Evolutionary conservation across 2,888 invertebrate genomes (phyloP).

Genomic region (Oligia strigilis): DNA sequence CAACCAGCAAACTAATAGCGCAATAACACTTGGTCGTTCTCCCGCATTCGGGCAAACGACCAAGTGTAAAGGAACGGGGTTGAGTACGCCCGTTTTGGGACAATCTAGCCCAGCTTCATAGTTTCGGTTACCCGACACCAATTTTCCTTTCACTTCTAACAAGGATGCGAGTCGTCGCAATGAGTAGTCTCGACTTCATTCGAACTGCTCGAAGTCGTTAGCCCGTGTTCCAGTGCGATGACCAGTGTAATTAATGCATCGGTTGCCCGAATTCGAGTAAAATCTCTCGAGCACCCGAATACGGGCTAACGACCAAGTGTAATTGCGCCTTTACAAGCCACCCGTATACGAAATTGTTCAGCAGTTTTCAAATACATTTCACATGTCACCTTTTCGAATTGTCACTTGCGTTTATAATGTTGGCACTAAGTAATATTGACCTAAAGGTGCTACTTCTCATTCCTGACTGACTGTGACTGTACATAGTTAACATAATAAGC

Average conservation of each 20-base stretch:
- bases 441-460: not conserved
- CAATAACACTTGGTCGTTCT: not conserved
- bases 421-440: not conserved
- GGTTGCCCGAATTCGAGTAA: not conserved
- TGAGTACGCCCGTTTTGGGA: no score
- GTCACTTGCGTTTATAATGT: not conserved
- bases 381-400: not conserved
- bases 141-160: not conserved
- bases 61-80: not conserved
- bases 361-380: not conserved
- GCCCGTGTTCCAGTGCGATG: not conserved
- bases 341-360: not conserved
- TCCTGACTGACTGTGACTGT: not conserved
- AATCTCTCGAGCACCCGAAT: not conserved
- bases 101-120: no score
- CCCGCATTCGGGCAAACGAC: not conserved
- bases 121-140: no score
- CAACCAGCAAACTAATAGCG: constrained; percentile 3
- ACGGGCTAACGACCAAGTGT: not conserved
- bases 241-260: not conserved
- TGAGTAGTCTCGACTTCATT: not conserved
- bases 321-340: not conserved
- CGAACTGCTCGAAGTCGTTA: not conserved
- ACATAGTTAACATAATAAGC: constrained; percentile 7
- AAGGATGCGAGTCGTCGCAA: no score